Conservation (phyloP, 2,113 vertebrate genomes). For the Motacilla alba region DNA sequence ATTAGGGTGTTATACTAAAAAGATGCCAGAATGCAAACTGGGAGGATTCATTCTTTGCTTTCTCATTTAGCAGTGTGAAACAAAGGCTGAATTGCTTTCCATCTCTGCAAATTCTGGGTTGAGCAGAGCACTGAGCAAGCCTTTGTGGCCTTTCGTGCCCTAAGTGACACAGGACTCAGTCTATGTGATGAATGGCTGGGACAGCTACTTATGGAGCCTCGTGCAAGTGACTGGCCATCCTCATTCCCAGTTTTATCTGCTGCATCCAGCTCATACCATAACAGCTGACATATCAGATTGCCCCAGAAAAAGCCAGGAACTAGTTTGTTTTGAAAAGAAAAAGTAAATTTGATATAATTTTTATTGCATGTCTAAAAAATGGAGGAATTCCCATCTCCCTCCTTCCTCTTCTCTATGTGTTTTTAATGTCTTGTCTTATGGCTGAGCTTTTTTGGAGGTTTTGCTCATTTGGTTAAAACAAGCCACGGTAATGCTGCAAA, state of each 20-base stretch:
- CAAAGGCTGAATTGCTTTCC: conserved; percentile 6
- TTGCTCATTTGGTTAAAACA: background rate
- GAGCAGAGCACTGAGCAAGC: background rate
- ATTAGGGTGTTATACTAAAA: background rate
- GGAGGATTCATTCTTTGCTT: background rate
- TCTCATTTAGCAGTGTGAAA: background rate
- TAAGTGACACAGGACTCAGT: conserved; percentile 26
- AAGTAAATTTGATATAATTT: background rate
- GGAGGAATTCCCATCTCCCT: fast-evolving
- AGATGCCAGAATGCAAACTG: background rate
- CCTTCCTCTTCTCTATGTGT: fast-evolving
- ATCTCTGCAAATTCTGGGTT: background rate
- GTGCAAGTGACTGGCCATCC: background rate
- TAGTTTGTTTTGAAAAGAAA: background rate
- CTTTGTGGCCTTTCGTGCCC: background rate
- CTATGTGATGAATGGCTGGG: background rate
- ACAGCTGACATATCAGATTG: background rate
- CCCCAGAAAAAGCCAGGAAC: background rate
- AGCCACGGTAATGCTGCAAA: background rate
- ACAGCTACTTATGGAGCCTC: background rate
- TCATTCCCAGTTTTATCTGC: background rate
- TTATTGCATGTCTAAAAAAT: background rate
- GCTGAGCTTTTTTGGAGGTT: background rate
- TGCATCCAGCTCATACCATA: background rate
- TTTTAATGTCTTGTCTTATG: background rate